phyloP scores from a whole-genome alignment of 2,797 vertebrate genomes.

The Silurus aristotelis region DNA sequence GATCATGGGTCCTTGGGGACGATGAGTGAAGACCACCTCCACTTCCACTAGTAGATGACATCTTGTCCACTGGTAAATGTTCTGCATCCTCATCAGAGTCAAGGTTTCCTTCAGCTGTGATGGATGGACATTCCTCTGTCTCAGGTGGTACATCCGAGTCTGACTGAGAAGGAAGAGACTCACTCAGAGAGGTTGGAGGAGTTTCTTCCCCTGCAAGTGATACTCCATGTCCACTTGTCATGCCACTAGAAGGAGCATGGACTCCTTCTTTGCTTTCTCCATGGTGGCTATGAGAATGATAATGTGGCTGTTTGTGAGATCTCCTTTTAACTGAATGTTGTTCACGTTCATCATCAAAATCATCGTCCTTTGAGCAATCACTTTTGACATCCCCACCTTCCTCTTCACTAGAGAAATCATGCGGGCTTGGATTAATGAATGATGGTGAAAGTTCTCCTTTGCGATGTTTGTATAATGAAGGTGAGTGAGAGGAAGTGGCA shows the following conservation, averaged over 20 bases:
- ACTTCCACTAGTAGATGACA: constrained; percentile 67
- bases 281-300: constrained; percentile 63
- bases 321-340: constrained; percentile 82
- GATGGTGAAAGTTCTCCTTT: constrained; percentile 92
- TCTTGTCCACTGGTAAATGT: constrained; percentile 94
- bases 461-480: constrained; percentile 79
- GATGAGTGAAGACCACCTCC: constrained; percentile 76
- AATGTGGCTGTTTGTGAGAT: constrained; percentile 73
- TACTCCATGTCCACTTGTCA: constrained; percentile 67
- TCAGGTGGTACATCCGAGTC: constrained; percentile 97
- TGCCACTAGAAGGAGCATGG: constrained; percentile 67
- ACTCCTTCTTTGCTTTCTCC: constrained; percentile 65
- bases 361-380: constrained; percentile 67
- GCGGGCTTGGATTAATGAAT: constrained; percentile 92
- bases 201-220: constrained; percentile 87
- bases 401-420: constrained; percentile 83
- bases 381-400: constrained; percentile 78
- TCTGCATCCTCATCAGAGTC: constrained; percentile 97
- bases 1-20: constrained; percentile 82
- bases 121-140: constrained; percentile 97
- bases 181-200: constrained; percentile 91
- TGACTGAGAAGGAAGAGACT: constrained; percentile 92
- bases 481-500: constrained; percentile 71
- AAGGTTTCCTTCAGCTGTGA: constrained; percentile 94
- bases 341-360: constrained; percentile 70